Evolutionary conservation across 2,113 vertebrate species (phyloP), one percentile per base, ranked within the genome.

Genomic region (Sander vitreus): DNA sequence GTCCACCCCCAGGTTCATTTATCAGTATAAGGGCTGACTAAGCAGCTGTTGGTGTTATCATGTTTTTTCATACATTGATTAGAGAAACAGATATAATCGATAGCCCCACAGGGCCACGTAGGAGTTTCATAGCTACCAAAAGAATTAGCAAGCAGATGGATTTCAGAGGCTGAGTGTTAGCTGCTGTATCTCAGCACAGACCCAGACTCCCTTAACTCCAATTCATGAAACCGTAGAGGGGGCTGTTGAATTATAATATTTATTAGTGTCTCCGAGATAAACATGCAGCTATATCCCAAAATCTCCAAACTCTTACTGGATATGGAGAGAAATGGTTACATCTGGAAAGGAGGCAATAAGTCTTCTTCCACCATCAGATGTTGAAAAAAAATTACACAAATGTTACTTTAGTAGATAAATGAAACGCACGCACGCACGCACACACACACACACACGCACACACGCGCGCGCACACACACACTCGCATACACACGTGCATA

Each of bases 1-100:
- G 39, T 43, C 39, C 76, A 70, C 54, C 53, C 39, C 55, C 21
- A 59, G 69, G 70, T 80, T 79, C 54, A 82, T 84, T 81, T 69
- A 89, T 91, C 79, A 68, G 63, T 53, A 76, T 67, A 58, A 75
- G 48, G 45, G 81, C 84, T 87, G 88, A 90, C 77, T 73, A 79
- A 80, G 88, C 84, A 87, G 82, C 80, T 91, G 80, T 74, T 87
- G 47, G 48, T 53, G 60, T 72, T 75, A 75, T 84, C 27, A 2
- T 50, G 47, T 68, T 66, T 59, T 45, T 16, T 47, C 48, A 55
- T 30, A 53, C 74, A 85, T 71, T 83, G 79, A 88, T 73, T 85
- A 69, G 64, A 79, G 84, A 76, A 78, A 75, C 59, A 50, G 85
- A 87, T 89, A 77, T 48, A 80, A 91, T 91, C 88, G 54, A 92